Conservation (phyloP, 2,797 vertebrate genomes). For the Choloepus didactylus region DNA sequence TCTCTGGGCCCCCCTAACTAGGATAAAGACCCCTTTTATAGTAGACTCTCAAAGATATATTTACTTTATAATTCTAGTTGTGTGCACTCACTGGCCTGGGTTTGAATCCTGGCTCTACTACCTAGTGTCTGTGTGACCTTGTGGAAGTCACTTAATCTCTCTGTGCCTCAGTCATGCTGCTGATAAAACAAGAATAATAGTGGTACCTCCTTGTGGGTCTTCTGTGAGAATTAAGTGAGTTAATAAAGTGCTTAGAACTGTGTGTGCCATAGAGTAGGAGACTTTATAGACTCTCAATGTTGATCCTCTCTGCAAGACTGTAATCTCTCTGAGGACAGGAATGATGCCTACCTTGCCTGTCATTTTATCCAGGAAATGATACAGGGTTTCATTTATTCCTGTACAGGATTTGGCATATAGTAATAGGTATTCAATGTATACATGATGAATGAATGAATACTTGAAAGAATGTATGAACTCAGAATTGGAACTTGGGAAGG, state of each 20-base stretch:
- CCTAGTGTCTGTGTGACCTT: not conserved
- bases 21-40: not conserved
- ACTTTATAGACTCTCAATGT: not conserved
- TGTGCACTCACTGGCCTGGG: not conserved
- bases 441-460: not conserved
- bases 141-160: not conserved
- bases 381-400: not conserved
- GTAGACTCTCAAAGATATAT: not conserved
- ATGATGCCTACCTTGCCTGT: not conserved
- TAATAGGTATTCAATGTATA: not conserved
- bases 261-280: not conserved
- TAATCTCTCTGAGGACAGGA: not conserved
- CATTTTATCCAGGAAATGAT: not conserved
- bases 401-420: not conserved
- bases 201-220: not conserved
- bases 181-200: not conserved
- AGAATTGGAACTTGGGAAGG: not conserved
- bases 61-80: not conserved
- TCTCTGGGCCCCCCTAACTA: not conserved
- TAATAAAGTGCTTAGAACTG: not conserved
- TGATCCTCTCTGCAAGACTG: not conserved
- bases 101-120: not conserved
- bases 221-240: not conserved
- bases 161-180: not conserved
- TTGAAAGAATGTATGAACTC: not conserved